Conservation (phyloP, 1,140 invertebrate species). For the Calephelis nemesis region DNA sequence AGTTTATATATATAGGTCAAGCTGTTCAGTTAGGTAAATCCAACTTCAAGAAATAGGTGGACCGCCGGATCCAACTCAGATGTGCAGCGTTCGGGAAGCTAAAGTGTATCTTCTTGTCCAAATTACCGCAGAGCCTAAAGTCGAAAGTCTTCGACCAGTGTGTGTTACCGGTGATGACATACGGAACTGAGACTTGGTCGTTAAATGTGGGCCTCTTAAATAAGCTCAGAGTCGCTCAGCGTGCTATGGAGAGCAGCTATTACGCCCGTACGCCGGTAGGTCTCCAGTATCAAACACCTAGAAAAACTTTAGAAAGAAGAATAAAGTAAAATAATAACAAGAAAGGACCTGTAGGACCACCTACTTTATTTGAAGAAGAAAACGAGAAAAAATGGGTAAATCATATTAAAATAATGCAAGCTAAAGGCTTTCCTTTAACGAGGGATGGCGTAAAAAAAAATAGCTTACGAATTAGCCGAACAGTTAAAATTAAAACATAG, state of each 20-base stretch:
- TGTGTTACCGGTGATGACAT: no score
- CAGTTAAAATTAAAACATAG: conserved; percentile 17
- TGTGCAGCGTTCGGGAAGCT: no score
- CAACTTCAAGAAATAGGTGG: no score
- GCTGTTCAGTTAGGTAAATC: no score
- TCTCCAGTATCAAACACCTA: conserved; percentile 13
- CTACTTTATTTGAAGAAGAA: conserved; percentile 27
- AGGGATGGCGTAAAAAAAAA: background rate
- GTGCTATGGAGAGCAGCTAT: conserved; percentile 29
- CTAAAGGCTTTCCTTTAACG: conserved; percentile 22
- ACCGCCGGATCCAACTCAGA: no score
- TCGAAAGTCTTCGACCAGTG: no score
- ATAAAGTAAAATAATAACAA: conserved; percentile 24
- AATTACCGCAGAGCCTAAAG: no score
- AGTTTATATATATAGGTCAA: no score
- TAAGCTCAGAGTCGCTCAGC: no score
- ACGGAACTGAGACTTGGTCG: no score
- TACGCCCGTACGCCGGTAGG: conserved; percentile 7
- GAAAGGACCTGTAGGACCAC: conserved; percentile 26
- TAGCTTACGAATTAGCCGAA: conserved; percentile 11
- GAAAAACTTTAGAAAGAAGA: conserved; percentile 29
- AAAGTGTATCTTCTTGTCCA: no score
- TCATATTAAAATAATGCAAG: conserved; percentile 27
- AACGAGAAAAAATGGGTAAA: conserved; percentile 24
- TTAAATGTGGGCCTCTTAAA: no score